Evolutionary conservation across 2,888 invertebrate genomes (phyloP).

Genomic region (Trichopoda pennipes): DNA sequence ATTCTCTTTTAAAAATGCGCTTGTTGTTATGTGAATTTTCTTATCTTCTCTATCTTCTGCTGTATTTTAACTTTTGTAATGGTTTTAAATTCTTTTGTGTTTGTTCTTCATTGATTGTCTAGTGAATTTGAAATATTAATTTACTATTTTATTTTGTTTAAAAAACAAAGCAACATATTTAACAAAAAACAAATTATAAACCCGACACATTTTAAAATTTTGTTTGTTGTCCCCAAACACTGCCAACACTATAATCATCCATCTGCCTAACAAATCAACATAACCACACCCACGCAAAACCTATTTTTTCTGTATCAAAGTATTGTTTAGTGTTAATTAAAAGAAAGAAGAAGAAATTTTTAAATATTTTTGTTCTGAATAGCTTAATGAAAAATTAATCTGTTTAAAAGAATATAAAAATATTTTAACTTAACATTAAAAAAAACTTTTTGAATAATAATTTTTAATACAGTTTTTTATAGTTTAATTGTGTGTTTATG

Average conservation of each 20-base stretch:
- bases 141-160: not conserved
- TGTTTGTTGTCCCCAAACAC: constrained; percentile 10
- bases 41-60: constrained; percentile 38
- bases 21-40: constrained; percentile 64
- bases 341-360: not conserved
- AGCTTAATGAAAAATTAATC: no score
- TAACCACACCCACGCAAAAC: not conserved
- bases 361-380: not conserved
- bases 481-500: not conserved
- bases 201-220: constrained; percentile 14
- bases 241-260: not conserved
- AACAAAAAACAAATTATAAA: constrained; percentile 10
- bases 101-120: constrained; percentile 13
- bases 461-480: not conserved
- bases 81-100: constrained; percentile 15
- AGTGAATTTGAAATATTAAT: constrained; percentile 8
- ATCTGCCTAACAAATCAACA: constrained; percentile 1
- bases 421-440: not conserved
- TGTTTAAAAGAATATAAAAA: no score
- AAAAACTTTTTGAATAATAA: not conserved
- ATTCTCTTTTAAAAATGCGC: constrained; percentile 49
- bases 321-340: no score
- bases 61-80: constrained; percentile 19
- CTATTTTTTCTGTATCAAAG: not conserved
- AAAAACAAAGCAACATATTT: not conserved